phyloP scores from a whole-genome alignment of 2,888 invertebrate genomes.

The Calliphora vomitoria region DNA sequence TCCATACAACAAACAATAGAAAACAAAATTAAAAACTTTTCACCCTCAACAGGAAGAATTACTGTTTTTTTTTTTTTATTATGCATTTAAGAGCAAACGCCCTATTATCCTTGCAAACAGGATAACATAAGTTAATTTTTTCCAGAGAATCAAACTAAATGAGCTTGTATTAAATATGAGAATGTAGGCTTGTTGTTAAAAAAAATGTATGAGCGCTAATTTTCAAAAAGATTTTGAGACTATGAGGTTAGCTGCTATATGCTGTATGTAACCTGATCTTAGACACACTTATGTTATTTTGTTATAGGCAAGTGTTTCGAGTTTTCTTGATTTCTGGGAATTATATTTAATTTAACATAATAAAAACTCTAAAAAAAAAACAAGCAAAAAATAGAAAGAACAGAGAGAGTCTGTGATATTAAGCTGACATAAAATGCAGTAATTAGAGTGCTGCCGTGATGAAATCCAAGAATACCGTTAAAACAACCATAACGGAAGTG shows the following conservation, averaged over 20 bases:
- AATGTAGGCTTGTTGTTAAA: not conserved
- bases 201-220: constrained; percentile 66
- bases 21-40: constrained; percentile 39
- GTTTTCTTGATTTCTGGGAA: constrained; percentile 73
- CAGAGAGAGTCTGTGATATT: constrained; percentile 57
- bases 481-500: constrained; percentile 52
- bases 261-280: constrained; percentile 71
- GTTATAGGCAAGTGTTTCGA: constrained; percentile 62
- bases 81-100: not conserved
- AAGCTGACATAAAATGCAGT: constrained; percentile 73
- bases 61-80: constrained; percentile 8
- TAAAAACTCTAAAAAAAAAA: constrained; percentile 57
- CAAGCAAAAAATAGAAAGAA: constrained; percentile 12
- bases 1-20: constrained; percentile 8
- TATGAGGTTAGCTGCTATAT: not conserved
- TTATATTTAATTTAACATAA: constrained; percentile 67
- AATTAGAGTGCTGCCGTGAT: constrained; percentile 61
- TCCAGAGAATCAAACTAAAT: constrained; percentile 75
- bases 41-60: constrained; percentile 68
- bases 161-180: constrained; percentile 60
- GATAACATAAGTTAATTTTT: constrained; percentile 76
- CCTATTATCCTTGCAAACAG: constrained; percentile 70
- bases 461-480: constrained; percentile 35
- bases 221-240: constrained; percentile 65
- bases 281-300: constrained; percentile 71